Evolutionary conservation across 1,140 invertebrate species (phyloP), one percentile per base, ranked within the genome.

Genomic region (Drosophila sechellia): DNA sequence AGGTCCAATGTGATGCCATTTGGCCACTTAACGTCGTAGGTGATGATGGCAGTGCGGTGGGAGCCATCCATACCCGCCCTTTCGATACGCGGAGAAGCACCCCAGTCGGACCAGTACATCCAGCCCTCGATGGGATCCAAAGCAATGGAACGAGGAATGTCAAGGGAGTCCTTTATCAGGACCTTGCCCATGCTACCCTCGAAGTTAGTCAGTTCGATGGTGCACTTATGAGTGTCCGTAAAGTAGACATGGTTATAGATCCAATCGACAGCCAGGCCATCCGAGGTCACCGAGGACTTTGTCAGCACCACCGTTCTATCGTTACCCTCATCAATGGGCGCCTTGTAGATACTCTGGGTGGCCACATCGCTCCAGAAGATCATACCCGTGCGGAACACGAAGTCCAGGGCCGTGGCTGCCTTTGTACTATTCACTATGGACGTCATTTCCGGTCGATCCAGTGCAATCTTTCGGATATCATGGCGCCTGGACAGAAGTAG

Each of bases 61-160:
- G 96, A 96, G 15, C 99, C 98, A 92, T 99, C 98, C 97, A 99
- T 98, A 42, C 96, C 96, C 40, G 97, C 97, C 60, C 97, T 94
- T 93, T 99, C 98, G 74, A 99, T 99, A 81, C 96, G 95, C n/a
- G 98, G 95, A 48, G 95, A 94, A 61, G 96, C 94, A 69, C 98
- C 98, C 98, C 98, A 99, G 92, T 99, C 98, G 1, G 97, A 97
- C 98, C 98, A 99, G 92, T 97, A 99, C 95, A 99, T 97, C 96
- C 97, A 98, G 4, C 98, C 98, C 79, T 98, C 96, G n/a, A 97
- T 92, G 27, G 98, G 98, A 95, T 99, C 98, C 11, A 99, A 93
- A 13, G 97, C 98, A 77, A 99, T 98, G 2, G 98, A 97, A 85
- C 98, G 95, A 0, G 99, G 98, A 92, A 99, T 98, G 91, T 99